Evolutionary conservation across 2,888 invertebrate species (phyloP).

Genomic region (Stenurella melanura): DNA sequence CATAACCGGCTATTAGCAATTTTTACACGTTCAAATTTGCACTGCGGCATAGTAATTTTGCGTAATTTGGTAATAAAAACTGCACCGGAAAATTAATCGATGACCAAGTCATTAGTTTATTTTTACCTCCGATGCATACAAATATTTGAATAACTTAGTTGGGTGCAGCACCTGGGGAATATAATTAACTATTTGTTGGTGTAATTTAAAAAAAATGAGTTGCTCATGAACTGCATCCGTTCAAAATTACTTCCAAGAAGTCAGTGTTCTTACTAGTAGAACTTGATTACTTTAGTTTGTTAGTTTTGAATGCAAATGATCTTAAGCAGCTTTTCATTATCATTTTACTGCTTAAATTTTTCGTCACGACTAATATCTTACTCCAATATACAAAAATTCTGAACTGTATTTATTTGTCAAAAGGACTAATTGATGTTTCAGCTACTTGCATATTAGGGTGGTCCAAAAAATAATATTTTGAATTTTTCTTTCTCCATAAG

Average conservation of each 20-base stretch:
- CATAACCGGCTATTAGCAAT: conserved; percentile 35
- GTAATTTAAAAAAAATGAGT: neutral
- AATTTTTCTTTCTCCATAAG: too few species aligned
- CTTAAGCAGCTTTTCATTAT: too few species aligned
- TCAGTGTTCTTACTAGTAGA: neutral
- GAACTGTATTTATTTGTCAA: too few species aligned
- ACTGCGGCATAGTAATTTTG: conserved; percentile 42
- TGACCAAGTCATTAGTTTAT: conserved; percentile 34
- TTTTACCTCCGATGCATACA: conserved; percentile 37
- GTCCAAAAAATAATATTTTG: too few species aligned
- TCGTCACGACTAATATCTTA: too few species aligned
- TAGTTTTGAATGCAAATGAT: too few species aligned
- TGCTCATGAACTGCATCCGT: neutral
- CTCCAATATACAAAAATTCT: too few species aligned
- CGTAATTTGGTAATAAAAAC: conserved; percentile 42
- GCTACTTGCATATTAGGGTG: too few species aligned
- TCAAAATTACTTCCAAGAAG: neutral
- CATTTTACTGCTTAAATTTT: too few species aligned
- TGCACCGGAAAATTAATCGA: conserved; percentile 44
- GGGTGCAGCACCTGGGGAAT: conserved; percentile 10
- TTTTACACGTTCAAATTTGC: conserved; percentile 44
- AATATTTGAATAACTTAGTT: conserved; percentile 35
- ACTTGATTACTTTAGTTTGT: too few species aligned
- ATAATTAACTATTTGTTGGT: conserved; percentile 30
- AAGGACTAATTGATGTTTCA: too few species aligned